Evolutionary conservation across 2,888 invertebrate species (phyloP).

Genomic region (Lepidocyrtoides sp.): DNA sequence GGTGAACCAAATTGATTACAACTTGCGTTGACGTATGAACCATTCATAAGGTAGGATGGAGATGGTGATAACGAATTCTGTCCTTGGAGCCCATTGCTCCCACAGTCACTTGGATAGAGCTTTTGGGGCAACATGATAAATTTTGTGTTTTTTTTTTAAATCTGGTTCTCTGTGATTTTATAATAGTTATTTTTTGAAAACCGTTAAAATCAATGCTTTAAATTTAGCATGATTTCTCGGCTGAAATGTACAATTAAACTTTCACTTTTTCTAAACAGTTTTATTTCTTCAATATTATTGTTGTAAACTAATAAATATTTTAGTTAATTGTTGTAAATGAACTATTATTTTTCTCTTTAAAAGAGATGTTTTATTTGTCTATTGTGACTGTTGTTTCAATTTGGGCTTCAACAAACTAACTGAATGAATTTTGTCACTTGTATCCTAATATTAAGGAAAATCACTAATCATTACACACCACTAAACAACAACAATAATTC

Average conservation of each 20-base stretch:
- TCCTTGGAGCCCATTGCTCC: conserved; percentile 78
- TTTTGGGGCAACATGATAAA: conserved; percentile 80
- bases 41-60: conserved; percentile 82
- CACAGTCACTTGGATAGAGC: conserved; percentile 79
- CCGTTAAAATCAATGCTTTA: background rate
- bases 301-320: conserved; percentile 64
- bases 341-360: conserved; percentile 15
- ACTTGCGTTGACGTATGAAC: conserved; percentile 77
- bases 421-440: conserved; percentile 23
- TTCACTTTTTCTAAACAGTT: conserved; percentile 17
- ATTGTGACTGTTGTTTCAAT: conserved; percentile 44
- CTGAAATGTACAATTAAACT: conserved; percentile 13
- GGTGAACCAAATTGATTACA: conserved; percentile 83
- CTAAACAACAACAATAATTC: background rate
- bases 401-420: conserved; percentile 55
- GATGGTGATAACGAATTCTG: conserved; percentile 82
- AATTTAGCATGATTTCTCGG: conserved; percentile 16
- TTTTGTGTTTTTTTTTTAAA: background rate
- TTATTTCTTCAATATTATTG: conserved; percentile 42
- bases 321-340: background rate
- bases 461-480: background rate
- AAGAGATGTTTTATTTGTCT: background rate
- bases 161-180: background rate
- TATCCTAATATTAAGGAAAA: conserved; percentile 15
- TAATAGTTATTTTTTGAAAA: conserved; percentile 13